phyloP scores from a whole-genome alignment of 2,888 invertebrate genomes.

The Torymus aiolomorphi region DNA sequence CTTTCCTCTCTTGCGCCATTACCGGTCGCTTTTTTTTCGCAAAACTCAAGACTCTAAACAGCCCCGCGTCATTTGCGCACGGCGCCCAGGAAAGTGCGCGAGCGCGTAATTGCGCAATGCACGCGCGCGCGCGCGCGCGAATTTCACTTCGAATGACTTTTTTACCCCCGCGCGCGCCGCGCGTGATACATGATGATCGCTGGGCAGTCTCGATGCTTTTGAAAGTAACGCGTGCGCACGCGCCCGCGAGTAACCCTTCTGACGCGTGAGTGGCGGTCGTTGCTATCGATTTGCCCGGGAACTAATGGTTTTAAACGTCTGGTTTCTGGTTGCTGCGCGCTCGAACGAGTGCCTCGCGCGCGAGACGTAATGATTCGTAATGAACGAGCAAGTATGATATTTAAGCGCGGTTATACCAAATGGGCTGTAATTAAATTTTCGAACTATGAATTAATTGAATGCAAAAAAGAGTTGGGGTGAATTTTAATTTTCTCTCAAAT shows the following conservation, averaged over 20 bases:
- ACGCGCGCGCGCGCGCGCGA: background rate
- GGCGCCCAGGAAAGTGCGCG: conserved; percentile 4
- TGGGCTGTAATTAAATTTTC: background rate
- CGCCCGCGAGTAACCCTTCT: background rate
- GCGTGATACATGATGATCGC: conserved; percentile 4
- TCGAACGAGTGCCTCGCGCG: too few relatives aligned
- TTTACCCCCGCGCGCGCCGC: background rate
- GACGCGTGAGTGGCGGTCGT: background rate
- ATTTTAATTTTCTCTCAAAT: too few relatives aligned
- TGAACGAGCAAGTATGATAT: too few relatives aligned
- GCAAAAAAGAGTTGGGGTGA: too few relatives aligned
- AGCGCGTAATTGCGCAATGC: conserved; percentile 15
- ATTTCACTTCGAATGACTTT: conserved; percentile 28
- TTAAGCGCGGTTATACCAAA: background rate
- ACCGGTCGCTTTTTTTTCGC: too few relatives aligned
- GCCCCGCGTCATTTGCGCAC: background rate
- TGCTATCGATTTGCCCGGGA: conserved; percentile 2
- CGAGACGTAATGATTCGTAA: too few relatives aligned
- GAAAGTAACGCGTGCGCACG: background rate
- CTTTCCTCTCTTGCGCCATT: too few relatives aligned
- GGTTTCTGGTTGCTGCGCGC: too few relatives aligned
- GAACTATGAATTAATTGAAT: too few relatives aligned
- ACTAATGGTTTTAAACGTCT: conserved; percentile 13
- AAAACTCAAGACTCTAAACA: background rate
- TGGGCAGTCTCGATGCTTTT: background rate